Base-by-base conservation (phyloP, 2,888 invertebrate species). In the Drosophila anomelani region DNA sequence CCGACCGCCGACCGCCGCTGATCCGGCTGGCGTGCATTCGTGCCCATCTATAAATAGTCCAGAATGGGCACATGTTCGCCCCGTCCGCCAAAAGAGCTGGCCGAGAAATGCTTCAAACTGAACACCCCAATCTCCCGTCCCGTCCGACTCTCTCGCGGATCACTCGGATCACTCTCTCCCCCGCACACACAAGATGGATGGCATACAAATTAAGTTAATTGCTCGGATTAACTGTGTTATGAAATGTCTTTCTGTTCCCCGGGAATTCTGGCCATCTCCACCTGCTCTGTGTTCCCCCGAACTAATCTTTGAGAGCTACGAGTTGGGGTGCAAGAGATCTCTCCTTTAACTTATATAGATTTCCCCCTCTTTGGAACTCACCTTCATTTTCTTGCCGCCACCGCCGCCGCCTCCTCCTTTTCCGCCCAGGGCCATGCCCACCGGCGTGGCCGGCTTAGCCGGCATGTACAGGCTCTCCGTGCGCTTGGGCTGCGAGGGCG, bases 401-500 rank as follows among this genome's bases (percentile, higher is more conserved):
- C 93, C 83, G 44, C 83, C 85, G 12, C 81, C 81, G 92, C 93
- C 79, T n/a, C 84, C 80, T 8, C 75, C 38, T 61, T 88, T 88
- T 92, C 93, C 36, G 58, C 93, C 93, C 20, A 92, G 75, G 68
- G 78, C 73, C 76, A 85, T 59, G 72, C 88, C 88, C 59, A 85
- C 77, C 87, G 73, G 94, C 90, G 72, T 94, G 76, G 93, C 93
- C 55, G 95, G 95, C 86, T 94, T 93, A 26, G 93, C 93, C 59
- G 94, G 94, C 86, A 97, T 95, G 93, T 96, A 97, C 86, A 98
- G 94, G 92, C 97, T 97, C 93, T 98, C 98, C 77, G 97, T 97
- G 90, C 98, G 95, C 93, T 98, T 97, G 69, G 97, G 97, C 92
- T 97, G 97, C 89, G 96, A 96, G 70, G 95, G 95, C 82, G 97